A percentile compares a stretch with the other conserved stretches of the same genome.
Conservation (phyloP, 2,797 vertebrate species). For the Gadopsis marmoratus region DNA sequence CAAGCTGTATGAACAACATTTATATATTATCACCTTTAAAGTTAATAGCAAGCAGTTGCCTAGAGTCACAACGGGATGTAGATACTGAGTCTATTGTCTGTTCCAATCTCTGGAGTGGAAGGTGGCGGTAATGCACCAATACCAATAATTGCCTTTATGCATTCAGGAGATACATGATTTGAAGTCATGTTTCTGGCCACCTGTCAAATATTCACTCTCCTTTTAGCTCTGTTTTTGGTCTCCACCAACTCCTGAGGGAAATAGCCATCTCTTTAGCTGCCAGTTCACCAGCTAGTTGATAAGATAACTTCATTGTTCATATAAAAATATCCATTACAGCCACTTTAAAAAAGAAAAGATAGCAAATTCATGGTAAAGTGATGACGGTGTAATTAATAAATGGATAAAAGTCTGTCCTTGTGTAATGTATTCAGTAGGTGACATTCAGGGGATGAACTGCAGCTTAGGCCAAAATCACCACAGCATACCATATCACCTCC, state of each 20-base stretch:
- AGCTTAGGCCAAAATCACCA: constrained; percentile 59
- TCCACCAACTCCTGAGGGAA: neutral
- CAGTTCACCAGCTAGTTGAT: neutral
- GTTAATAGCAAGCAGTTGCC: neutral
- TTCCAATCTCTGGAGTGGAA: too few relatives aligned
- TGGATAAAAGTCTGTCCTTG: constrained; percentile 20
- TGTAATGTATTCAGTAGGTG: constrained; percentile 54
- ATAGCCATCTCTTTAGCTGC: neutral
- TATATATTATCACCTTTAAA: neutral
- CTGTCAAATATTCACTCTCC: neutral
- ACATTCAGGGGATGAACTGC: constrained; percentile 56
- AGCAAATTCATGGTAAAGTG: neutral
- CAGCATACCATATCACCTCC: constrained; percentile 60
- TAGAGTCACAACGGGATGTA: too few relatives aligned
- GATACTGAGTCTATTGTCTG: too few relatives aligned
- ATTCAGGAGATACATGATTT: neutral
- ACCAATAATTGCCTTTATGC: neutral
- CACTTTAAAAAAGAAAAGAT: neutral
- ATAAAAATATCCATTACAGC: constrained; percentile 1
- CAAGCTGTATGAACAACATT: neutral
- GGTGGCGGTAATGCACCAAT: too few relatives aligned
- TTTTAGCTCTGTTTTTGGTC: constrained; percentile 6
- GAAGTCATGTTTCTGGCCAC: neutral
- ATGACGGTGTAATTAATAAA: constrained; percentile 28
- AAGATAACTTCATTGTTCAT: neutral